Evolutionary conservation across 2,113 vertebrate species (phyloP).

Genomic region (Zingel zingel): DNA sequence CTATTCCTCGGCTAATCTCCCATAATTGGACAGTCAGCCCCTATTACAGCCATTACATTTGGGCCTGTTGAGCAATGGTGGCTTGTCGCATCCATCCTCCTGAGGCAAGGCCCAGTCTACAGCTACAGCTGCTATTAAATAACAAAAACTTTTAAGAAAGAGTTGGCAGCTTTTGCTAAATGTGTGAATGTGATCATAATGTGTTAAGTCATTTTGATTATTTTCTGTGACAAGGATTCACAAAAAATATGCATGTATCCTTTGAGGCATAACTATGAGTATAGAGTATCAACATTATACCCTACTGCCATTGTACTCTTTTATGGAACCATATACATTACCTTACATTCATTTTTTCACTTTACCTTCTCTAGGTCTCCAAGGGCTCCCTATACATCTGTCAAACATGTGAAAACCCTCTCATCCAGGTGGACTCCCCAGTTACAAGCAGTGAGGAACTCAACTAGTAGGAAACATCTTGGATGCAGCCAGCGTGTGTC

Average conservation of each 20-base stretch:
- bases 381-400: conserved; percentile 18
- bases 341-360: neutral
- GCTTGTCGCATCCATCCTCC: conserved; percentile 25
- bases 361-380: conserved; percentile 61
- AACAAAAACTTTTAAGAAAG: neutral
- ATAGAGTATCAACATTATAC: neutral
- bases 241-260: neutral
- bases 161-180: neutral
- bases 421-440: conserved; percentile 28
- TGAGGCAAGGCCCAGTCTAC: neutral
- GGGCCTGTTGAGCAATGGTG: conserved; percentile 59
- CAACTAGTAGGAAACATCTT: conserved; percentile 13
- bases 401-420: conserved; percentile 74
- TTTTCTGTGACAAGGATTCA: neutral
- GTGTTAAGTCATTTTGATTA: neutral
- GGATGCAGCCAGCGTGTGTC: conserved; percentile 19
- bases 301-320: no score
- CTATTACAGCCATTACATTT: conserved; percentile 72
- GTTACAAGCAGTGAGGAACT: conserved; percentile 27
- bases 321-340: neutral
- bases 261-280: neutral
- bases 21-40: conserved; percentile 73
- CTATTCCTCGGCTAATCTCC: conserved; percentile 77
- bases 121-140: neutral
- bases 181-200: neutral